Percentiles rank a stretch among this genome's conserved stretches.
These are phyloP conservation scores for Pogonomyrmex californicus DNA, from an alignment of 1,140 invertebrate species.

Conservation along the genomic window DNA sequence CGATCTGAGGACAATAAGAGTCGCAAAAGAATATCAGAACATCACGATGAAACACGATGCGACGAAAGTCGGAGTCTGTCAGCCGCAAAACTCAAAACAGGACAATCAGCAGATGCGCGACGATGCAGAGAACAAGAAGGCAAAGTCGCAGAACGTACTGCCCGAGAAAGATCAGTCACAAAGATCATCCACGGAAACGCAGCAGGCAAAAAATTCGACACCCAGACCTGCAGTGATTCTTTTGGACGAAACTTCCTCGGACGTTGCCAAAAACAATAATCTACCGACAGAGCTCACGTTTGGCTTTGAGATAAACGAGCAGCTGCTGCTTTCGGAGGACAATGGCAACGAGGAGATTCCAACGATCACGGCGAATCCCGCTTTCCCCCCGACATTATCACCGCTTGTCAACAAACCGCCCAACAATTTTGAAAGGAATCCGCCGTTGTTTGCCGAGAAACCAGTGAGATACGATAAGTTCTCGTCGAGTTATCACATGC, in stretches of 20 bases:
- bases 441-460: constrained; percentile 76
- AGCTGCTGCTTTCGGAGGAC: constrained; percentile 86
- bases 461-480: constrained; percentile 81
- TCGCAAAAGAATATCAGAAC: constrained; percentile 61
- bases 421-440: constrained; percentile 77
- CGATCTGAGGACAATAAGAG: constrained; percentile 61
- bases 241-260: constrained; percentile 86
- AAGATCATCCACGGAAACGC: constrained; percentile 59
- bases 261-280: constrained; percentile 81
- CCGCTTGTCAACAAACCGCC: constrained; percentile 76
- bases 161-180: constrained; percentile 73
- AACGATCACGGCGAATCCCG: constrained; percentile 63
- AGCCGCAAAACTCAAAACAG: constrained; percentile 59
- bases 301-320: constrained; percentile 91
- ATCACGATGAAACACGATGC: constrained; percentile 48
- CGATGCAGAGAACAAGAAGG: constrained; percentile 73
- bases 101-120: constrained; percentile 65
- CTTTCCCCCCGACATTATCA: constrained; percentile 67
- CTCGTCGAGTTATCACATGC: constrained; percentile 78
- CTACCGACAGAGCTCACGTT: constrained; percentile 89
- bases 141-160: constrained; percentile 69
- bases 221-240: constrained; percentile 89
- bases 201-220: constrained; percentile 63
- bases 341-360: constrained; percentile 57
- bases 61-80: constrained; percentile 25